Base-by-base conservation (phyloP, 2,888 invertebrate genomes). In the Willowsia nigromaculata region DNA sequence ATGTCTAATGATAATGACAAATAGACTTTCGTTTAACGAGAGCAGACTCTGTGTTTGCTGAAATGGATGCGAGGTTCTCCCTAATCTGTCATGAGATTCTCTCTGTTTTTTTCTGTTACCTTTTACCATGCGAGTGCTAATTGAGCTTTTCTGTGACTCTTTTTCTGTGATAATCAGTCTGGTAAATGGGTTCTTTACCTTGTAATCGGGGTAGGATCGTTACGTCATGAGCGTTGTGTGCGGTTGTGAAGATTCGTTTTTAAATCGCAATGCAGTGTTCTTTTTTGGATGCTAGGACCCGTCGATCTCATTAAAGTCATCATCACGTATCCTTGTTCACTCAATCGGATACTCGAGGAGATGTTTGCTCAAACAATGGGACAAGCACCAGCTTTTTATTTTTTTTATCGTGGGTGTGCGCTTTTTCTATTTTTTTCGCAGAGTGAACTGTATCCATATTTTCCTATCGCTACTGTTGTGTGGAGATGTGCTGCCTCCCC, bases 61-160 rank as follows among this genome's bases (percentile, higher is more conserved):
- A 87, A 81, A 87, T 56, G 53, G 81, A 81, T 87, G 74, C 53
- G 47, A 37, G 27, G 5, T 15, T 50, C n/a, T 56, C 40, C 13
- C 37, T 62, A 7, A 81, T 33, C 22, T 81, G 22, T 81, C 82
- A 82, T 33, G 33, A 59, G 18, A 40, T 68, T 22, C n/a, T 53
- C 18, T 56, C 18, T 30, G 11, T 25, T 25, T 4, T 37, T 47
- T 37, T 37, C 43, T 33, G 18, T 7, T 59, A 25, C 27, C 56
- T 78, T 80, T 91, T 91, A 88, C 83, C 89, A 84, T 65, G 25
- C 78, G 25, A 78, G 86, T 89, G 91, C 88, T 91, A 91, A 91
- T 91, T 91, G 85, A 56, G 81, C 88, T 85, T 76, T 90, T 86
- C 83, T 82, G 22, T 81, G 71, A 82, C 71, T 59, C 81, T 87